phyloP scores from a whole-genome alignment of 2,797 vertebrate species.

The Pelobates cultripes region DNA sequence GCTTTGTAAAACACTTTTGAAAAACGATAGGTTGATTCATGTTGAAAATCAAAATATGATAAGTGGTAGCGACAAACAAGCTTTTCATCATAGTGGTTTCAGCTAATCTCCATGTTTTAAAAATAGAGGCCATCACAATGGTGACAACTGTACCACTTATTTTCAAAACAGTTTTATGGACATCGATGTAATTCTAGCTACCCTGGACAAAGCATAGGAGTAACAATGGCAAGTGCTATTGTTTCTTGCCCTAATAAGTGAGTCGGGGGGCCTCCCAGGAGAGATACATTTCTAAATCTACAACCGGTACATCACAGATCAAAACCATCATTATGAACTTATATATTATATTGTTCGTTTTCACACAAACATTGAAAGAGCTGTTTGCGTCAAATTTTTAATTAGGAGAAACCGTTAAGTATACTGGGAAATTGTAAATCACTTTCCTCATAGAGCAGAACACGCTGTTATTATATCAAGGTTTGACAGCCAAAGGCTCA shows the following conservation, averaged over 20 bases:
- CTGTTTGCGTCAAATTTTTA: no score
- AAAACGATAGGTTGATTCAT: slow-evolving; percentile 8
- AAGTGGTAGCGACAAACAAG: not conserved
- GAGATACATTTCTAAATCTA: not conserved
- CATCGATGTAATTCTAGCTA: slow-evolving; percentile 35
- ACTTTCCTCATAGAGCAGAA: no score
- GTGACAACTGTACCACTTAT: slow-evolving; percentile 70
- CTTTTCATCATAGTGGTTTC: slow-evolving; percentile 48
- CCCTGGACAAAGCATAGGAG: slow-evolving; percentile 7
- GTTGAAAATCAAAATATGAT: slow-evolving; percentile 19
- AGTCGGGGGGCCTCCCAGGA: slow-evolving; percentile 7
- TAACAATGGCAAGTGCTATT: not conserved
- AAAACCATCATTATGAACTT: not conserved
- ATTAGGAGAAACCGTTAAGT: no score
- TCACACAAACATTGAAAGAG: no score
- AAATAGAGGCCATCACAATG: slow-evolving; percentile 62
- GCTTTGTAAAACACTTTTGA: not conserved
- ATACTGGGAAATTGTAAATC: no score
- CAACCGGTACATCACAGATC: not conserved
- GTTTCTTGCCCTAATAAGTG: slow-evolving; percentile 35
- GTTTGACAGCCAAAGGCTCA: not conserved
- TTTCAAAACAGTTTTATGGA: slow-evolving; percentile 58
- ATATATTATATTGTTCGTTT: no score
- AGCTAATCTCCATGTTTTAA: slow-evolving; percentile 62
- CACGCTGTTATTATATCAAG: no score